Evolutionary conservation across 1,140 invertebrate genomes (phyloP).

Genomic region (Drosophila guanche): DNA sequence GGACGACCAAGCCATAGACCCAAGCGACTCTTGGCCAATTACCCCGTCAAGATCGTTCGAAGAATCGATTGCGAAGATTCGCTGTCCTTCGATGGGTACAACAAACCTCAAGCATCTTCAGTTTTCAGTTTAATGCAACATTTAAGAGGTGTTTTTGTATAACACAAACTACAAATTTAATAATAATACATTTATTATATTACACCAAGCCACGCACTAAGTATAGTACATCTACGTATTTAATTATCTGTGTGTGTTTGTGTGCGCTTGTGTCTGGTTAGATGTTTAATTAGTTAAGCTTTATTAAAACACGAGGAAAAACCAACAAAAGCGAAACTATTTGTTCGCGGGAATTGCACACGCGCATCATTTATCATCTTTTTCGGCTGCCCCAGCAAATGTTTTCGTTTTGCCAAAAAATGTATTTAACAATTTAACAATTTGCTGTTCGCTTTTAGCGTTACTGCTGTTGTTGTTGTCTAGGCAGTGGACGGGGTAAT

Average conservation of each 20-base stretch:
- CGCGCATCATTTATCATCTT: constrained; percentile 77
- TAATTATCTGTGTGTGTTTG: constrained; percentile 6
- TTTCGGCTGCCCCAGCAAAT: constrained; percentile 61
- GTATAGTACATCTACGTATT: too few relatives aligned
- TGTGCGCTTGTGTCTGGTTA: constrained; percentile 14
- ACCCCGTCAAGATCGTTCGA: constrained; percentile 16
- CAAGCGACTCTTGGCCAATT: background rate
- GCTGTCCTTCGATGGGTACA: constrained; percentile 67
- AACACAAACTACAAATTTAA: constrained; percentile 74
- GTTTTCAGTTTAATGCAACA: constrained; percentile 53
- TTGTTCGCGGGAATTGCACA: constrained; percentile 64
- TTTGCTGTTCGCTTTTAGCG: background rate
- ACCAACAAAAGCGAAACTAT: constrained; percentile 51
- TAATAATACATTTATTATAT: constrained; percentile 72
- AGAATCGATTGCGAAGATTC: background rate
- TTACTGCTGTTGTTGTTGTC: constrained; percentile 19
- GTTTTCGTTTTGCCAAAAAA: constrained; percentile 49
- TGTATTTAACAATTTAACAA: constrained; percentile 27
- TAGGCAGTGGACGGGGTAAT: constrained; percentile 6
- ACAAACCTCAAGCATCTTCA: constrained; percentile 34
- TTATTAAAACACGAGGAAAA: constrained; percentile 73
- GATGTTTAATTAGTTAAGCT: constrained; percentile 77
- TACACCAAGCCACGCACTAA: constrained; percentile 49
- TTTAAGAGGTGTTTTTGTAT: constrained; percentile 64
- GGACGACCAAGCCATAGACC: constrained; percentile 55